A percentile compares a stretch with the other conserved stretches of the same genome.
phyloP scores from a whole-genome alignment of 2,797 vertebrate genomes.

The Pangasius macronema region DNA sequence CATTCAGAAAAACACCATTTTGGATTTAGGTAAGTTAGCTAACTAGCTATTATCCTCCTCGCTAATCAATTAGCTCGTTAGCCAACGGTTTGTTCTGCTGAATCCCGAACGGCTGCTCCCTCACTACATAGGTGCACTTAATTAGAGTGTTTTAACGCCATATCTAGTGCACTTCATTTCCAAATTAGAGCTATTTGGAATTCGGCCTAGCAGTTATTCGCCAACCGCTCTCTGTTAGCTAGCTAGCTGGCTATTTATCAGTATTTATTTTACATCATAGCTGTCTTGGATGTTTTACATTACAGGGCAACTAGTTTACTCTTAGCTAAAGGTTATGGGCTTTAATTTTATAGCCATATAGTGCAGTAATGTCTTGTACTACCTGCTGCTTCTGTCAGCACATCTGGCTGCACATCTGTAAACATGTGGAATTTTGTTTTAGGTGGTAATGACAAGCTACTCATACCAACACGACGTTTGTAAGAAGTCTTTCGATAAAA shows the following conservation, averaged over 20 bases:
- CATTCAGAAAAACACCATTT: slow-evolving; percentile 43
- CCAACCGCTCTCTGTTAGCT: not conserved
- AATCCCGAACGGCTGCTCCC: not conserved
- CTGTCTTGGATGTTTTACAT: not conserved
- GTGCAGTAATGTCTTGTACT: not conserved
- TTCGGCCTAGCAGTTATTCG: not conserved
- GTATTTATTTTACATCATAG: not conserved
- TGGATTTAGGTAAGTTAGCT: slow-evolving; percentile 29
- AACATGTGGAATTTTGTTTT: not conserved
- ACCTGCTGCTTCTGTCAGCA: not conserved
- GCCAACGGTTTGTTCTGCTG: not conserved
- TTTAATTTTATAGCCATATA: not conserved
- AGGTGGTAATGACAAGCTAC: not conserved
- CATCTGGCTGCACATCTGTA: slow-evolving; percentile 21
- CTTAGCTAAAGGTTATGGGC: not conserved
- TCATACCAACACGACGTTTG: too few relatives aligned
- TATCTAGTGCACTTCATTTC: not conserved
- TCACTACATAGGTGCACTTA: not conserved
- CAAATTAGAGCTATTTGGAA: not conserved
- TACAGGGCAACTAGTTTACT: not conserved
- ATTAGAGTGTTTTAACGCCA: not conserved
- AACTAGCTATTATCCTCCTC: not conserved
- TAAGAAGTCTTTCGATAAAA: too few relatives aligned
- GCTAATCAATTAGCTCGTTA: slow-evolving; percentile 24
- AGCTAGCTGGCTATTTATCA: not conserved